Percentiles rank a stretch among this genome's conserved stretches.
Conservation (phyloP, 1,140 invertebrate species). For the Trachelipus rathkii region DNA sequence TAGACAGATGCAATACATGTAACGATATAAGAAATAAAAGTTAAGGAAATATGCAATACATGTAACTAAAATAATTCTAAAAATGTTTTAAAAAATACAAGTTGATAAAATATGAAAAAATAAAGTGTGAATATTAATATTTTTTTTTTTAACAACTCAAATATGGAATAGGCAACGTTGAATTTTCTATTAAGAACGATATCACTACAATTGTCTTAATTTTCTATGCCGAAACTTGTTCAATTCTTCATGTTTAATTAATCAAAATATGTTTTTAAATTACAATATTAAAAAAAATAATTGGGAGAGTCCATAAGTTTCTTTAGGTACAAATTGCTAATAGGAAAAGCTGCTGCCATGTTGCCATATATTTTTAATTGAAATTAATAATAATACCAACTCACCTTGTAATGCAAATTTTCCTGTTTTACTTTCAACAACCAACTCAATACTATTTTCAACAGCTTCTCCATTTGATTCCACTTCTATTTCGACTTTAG, state of each 20-base stretch:
- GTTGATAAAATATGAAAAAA: not conserved
- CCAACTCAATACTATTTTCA: too few relatives aligned
- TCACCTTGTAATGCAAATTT: too few relatives aligned
- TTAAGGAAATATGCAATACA: not conserved
- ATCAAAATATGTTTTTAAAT: not conserved
- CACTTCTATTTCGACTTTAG: not conserved
- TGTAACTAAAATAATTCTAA: too few relatives aligned
- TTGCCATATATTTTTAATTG: not conserved
- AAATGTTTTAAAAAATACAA: not conserved
- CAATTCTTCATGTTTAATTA: not conserved
- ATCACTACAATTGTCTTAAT: too few relatives aligned
- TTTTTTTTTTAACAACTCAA: too few relatives aligned
- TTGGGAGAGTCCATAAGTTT: not conserved
- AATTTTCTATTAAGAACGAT: too few relatives aligned
- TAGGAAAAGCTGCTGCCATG: not conserved
- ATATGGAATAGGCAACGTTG: too few relatives aligned
- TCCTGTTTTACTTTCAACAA: too few relatives aligned
- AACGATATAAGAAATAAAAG: not conserved
- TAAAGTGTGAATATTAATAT: not conserved
- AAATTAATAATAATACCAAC: not conserved
- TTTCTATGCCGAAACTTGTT: not conserved
- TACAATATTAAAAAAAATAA: slow-evolving; percentile 2
- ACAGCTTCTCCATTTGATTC: too few relatives aligned
- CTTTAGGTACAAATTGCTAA: not conserved
- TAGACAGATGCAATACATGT: too few relatives aligned